phyloP scores from a whole-genome alignment of 2,113 vertebrate species.

The Microcebus ravelobensis region DNA sequence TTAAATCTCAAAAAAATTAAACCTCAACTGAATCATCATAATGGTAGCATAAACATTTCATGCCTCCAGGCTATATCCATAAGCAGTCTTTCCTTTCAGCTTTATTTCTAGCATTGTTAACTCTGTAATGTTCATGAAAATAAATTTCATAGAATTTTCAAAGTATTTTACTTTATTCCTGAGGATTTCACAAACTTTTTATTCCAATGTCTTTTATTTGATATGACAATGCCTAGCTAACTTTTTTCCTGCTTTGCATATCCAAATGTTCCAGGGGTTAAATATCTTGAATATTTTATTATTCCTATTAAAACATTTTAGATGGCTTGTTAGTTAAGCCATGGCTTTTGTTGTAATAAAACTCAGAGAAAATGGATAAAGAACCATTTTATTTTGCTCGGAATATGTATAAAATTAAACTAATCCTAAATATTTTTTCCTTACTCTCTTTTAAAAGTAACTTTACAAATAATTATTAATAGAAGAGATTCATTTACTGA shows the following conservation, averaged over 20 bases:
- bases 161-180: not conserved
- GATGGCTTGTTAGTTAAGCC: not conserved
- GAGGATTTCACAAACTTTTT: not conserved
- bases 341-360: not conserved
- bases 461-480: not conserved
- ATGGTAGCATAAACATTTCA: not conserved
- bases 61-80: not conserved
- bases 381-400: not conserved
- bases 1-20: constrained; percentile 35
- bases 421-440: not conserved
- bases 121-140: not conserved
- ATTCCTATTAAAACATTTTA: not conserved
- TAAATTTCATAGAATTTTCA: not conserved
- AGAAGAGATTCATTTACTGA: not conserved
- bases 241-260: not conserved
- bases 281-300: not conserved
- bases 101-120: constrained; percentile 1
- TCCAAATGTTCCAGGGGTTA: not conserved
- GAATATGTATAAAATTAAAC: not conserved
- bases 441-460: not conserved
- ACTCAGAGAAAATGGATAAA: not conserved
- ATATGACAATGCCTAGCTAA: not conserved
- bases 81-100: not conserved
- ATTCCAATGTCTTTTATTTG: not conserved
- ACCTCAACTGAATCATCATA: not conserved